Evolutionary conservation across 1,140 invertebrate genomes (phyloP).

Genomic region (Aleiodes sp.): DNA sequence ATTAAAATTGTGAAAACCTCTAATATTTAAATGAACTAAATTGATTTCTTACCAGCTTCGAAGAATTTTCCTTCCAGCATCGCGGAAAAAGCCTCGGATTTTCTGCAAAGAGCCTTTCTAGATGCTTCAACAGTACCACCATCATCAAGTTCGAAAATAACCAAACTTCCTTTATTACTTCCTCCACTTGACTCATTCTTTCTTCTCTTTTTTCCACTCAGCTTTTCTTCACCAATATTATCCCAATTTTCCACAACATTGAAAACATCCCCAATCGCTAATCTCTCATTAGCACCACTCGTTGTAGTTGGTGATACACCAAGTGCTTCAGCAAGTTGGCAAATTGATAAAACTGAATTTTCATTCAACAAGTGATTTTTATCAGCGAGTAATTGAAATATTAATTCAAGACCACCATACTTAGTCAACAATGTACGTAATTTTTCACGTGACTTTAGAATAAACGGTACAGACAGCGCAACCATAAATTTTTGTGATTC

Average conservation of each 20-base stretch:
- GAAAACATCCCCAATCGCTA: neutral
- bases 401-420: slow-evolving; percentile 52
- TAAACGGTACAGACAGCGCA: slow-evolving; percentile 59
- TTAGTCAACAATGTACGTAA: slow-evolving; percentile 49
- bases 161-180: slow-evolving; percentile 44
- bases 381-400: slow-evolving; percentile 50
- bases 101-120: slow-evolving; percentile 69
- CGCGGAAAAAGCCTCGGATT: slow-evolving; percentile 73
- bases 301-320: slow-evolving; percentile 42
- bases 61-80: slow-evolving; percentile 75
- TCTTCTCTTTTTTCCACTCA: neutral
- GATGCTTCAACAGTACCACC: slow-evolving; percentile 70
- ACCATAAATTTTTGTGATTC: slow-evolving; percentile 50
- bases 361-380: slow-evolving; percentile 47
- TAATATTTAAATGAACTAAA: neutral
- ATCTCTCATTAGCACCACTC: too few relatives aligned
- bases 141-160: slow-evolving; percentile 74
- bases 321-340: slow-evolving; percentile 49
- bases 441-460: slow-evolving; percentile 48
- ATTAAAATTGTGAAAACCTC: too few relatives aligned
- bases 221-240: neutral
- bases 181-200: neutral
- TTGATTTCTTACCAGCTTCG: slow-evolving; percentile 64
- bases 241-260: slow-evolving; percentile 28
- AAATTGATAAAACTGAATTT: slow-evolving; percentile 56